Percentiles rank a stretch among this genome's conserved stretches.
These are phyloP conservation scores for Trichopria drosophilae DNA, from an alignment of 2,888 invertebrate genomes.

Conservation along the genomic window DNA sequence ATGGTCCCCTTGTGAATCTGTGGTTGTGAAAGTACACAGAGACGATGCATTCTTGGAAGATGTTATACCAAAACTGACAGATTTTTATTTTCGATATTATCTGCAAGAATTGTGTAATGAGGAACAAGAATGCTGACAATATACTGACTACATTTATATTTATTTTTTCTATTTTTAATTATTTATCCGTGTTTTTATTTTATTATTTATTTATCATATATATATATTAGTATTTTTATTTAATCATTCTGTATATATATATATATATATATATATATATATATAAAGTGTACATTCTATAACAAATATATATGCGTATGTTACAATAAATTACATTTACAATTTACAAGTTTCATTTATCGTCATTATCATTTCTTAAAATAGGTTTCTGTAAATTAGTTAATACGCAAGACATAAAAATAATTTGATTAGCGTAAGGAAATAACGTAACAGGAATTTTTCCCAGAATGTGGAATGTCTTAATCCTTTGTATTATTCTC, in stretches of 20 bases:
- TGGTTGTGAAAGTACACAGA: constrained; percentile 3
- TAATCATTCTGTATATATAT: too few relatives aligned
- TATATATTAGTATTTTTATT: too few relatives aligned
- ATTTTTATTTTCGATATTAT: constrained; percentile 11
- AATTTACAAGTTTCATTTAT: too few relatives aligned
- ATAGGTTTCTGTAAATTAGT: constrained; percentile 30
- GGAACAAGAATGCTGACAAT: too few relatives aligned
- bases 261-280: too few relatives aligned
- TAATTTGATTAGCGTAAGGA: constrained; percentile 21
- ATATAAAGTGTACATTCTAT: too few relatives aligned
- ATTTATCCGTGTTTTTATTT: too few relatives aligned
- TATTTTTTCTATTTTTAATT: too few relatives aligned
- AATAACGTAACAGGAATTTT: constrained; percentile 20
- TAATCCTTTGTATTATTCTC: constrained; percentile 28
- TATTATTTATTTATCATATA: too few relatives aligned
- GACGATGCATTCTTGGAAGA: constrained; percentile 10
- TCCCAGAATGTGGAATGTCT: constrained; percentile 17
- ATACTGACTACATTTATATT: too few relatives aligned
- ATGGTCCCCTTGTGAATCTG: constrained; percentile 2
- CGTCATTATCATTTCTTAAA: neutral
- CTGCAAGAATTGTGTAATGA: constrained; percentile 5
- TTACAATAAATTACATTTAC: too few relatives aligned
- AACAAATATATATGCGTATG: too few relatives aligned
- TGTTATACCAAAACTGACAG: constrained; percentile 10
- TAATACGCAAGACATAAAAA: constrained; percentile 26